These are phyloP conservation scores for Patagioenas fasciata DNA, from an alignment of 2,113 vertebrate genomes.

Conservation along the genomic window DNA sequence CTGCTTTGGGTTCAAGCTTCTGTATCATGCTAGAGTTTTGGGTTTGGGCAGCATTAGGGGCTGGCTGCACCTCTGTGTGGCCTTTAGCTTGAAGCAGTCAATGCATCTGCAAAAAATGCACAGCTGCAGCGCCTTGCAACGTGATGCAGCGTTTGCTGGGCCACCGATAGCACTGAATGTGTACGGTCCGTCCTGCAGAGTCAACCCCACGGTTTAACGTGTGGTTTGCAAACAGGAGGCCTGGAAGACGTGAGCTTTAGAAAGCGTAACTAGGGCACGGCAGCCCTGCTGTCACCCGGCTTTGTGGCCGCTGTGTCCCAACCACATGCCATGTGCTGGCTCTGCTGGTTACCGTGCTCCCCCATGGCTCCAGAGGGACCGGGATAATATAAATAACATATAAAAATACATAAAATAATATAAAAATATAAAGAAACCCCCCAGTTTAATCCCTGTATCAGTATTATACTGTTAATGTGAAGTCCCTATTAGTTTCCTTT, in stretches of 20 bases:
- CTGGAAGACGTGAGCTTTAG: not conserved
- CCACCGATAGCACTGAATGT: rapidly evolving
- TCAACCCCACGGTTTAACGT: rapidly evolving
- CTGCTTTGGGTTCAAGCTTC: not conserved
- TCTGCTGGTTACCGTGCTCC: not conserved
- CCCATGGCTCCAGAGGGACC: not conserved
- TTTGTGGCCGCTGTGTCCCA: constrained; percentile 1
- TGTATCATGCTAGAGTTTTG: rapidly evolving
- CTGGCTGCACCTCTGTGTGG: rapidly evolving
- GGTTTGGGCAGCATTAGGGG: not conserved
- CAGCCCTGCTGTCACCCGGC: not conserved
- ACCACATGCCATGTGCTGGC: not conserved
- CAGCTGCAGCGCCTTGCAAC: rapidly evolving
- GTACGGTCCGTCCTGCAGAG: rapidly evolving
- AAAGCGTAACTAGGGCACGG: constrained; percentile 64
- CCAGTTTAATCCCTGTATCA: no score
- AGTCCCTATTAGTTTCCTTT: no score
- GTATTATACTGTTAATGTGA: no score
- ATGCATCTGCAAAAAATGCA: rapidly evolving
- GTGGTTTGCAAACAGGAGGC: not conserved
- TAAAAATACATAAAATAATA: no score
- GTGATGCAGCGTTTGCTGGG: rapidly evolving
- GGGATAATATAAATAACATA: no score
- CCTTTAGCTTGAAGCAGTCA: rapidly evolving
- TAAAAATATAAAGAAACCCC: no score